phyloP scores from a whole-genome alignment of 2,113 vertebrate species.

The Lichenostomus cassidix region DNA sequence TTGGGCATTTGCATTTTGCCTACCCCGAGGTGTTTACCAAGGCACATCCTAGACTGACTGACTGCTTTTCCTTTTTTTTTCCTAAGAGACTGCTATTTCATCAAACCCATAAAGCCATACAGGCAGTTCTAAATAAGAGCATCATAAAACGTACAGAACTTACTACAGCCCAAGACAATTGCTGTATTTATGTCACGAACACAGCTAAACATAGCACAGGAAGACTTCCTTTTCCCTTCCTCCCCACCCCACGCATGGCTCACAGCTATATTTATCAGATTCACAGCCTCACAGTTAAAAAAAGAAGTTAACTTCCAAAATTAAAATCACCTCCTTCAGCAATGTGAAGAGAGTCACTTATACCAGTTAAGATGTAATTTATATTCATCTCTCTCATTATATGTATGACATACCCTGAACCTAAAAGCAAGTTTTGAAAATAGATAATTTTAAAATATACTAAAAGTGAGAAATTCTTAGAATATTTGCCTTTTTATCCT shows the following conservation, averaged over 20 bases:
- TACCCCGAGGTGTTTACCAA: not conserved
- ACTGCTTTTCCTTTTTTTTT: not conserved
- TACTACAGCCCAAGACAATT: not conserved
- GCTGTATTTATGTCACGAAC: not conserved
- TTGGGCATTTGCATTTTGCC: not conserved
- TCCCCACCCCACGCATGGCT: not conserved
- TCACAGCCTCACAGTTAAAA: not conserved
- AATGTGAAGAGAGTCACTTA: not conserved
- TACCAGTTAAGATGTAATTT: not conserved
- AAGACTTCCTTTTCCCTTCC: not conserved
- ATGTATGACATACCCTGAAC: not conserved
- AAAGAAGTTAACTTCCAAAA: constrained; percentile 1
- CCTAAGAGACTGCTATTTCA: not conserved
- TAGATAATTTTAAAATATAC: not conserved
- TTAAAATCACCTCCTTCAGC: constrained; percentile 9
- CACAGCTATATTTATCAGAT: not conserved
- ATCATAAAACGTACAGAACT: not conserved
- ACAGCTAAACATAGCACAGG: not conserved
- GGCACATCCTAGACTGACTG: not conserved
- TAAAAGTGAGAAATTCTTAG: not conserved
- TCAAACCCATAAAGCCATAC: not conserved
- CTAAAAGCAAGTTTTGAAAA: constrained; percentile 19
- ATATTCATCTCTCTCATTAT: not conserved
- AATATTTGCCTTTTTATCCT: not conserved
- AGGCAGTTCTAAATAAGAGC: not conserved